Evolutionary conservation across 2,113 vertebrate species (phyloP).

Genomic region (zebrafish (Danio rerio)): GRCz12tu NC_133179.1:8723501-8724000

Average conservation of each 20-base stretch:
- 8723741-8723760: neutral
- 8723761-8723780: neutral
- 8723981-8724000: no score
- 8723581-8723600: neutral
- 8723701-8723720: neutral
- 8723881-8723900: no score
- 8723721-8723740: neutral
- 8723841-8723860: neutral
- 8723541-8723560: neutral
- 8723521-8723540: neutral
- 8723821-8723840: neutral
- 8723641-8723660: neutral
- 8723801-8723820: slow-evolving; percentile 12
- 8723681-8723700: slow-evolving; percentile 14
- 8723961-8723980: no score
- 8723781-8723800: neutral
- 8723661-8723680: slow-evolving; percentile 12
- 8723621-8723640: neutral
- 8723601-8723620: neutral
- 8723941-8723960: no score
- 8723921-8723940: no score
- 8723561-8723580: no score
- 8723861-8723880: neutral
- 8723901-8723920: no score
- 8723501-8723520: neutral